Conservation (phyloP, 35 echinoderm and acorn worm genomes). For the Stichopus chloronotus region DNA sequence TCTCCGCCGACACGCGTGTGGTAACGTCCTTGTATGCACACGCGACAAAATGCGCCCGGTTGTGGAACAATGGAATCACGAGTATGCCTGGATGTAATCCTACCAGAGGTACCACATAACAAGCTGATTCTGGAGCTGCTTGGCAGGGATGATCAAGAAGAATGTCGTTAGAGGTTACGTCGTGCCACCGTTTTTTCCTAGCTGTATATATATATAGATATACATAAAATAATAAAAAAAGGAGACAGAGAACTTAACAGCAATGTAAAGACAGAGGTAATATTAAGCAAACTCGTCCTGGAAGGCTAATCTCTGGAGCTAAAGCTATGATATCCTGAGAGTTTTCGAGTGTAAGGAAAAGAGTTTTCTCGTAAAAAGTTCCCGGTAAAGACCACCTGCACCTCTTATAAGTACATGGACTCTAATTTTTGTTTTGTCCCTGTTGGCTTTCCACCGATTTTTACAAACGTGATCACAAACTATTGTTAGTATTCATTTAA, state of each 20-base stretch:
- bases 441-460: no score
- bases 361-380: no score
- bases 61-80: slow-evolving; percentile 36
- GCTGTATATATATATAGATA: not conserved
- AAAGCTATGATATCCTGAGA: not conserved
- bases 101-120: not conserved
- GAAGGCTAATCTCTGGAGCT: not conserved
- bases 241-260: no score
- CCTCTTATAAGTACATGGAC: no score
- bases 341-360: not conserved
- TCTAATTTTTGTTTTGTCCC: no score
- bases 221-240: not conserved
- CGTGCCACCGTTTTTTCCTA: slow-evolving; percentile 23
- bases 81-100: not conserved
- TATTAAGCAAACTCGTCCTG: not conserved
- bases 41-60: slow-evolving; percentile 3
- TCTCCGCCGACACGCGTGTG: slow-evolving; percentile 17
- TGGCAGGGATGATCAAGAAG: not conserved
- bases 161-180: slow-evolving; percentile 28
- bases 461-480: no score
- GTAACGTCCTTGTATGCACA: slow-evolving; percentile 35
- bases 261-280: not conserved
- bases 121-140: not conserved
- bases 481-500: no score
- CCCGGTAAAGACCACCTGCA: no score